Base-by-base conservation (phyloP, 2,113 vertebrate species). In the Pandion haliaetus region DNA sequence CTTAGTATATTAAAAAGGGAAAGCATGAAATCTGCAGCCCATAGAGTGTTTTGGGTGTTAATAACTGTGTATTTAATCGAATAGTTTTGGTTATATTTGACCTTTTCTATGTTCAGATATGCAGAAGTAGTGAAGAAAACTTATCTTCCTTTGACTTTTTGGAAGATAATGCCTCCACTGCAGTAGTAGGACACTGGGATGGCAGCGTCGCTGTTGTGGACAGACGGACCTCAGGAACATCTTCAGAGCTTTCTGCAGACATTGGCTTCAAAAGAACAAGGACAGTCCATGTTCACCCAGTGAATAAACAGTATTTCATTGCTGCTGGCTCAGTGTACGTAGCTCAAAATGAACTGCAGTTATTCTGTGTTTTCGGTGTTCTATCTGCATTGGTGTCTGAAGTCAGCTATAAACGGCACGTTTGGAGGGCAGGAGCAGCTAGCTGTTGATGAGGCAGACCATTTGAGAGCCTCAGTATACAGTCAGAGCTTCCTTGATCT, bases 101-200 rank as follows among this genome's bases (percentile, higher is more conserved):
- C 45, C n/a, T 26, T 73, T 10, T 44, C 26, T 59, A 1, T 80
- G 26, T 80, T 65, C 92, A 99, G 99, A 94, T 99, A 3, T 99
- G 98, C 87, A 97, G 98, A 65, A 91, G 95, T 63, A 91, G 95
- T 49, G 97, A 98, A 8, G 72, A 96, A 3, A 24, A 3, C 24
- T 83, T 99, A 12, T 99, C 98, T 59, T 98, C 98, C 13, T 99
- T 99, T 45, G 99, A 99, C 96, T 99, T 99, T 91, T 57, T 99
- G 98, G 98, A 98, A 5, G 95, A 94, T 23, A 97, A 97, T 38
- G 98, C 97, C 74, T 98, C 90, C 25, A 99, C 98, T 5, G 95
- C 99, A 13, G 4, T 99, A 1, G 97, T 99, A 2, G 97, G 98
- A 17, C 91, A 95, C 44, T 98, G 97, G 98, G 85, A 82, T 5